Evolutionary conservation across 2,113 vertebrate genomes (phyloP).

Genomic region (Echinops telfairi): DNA sequence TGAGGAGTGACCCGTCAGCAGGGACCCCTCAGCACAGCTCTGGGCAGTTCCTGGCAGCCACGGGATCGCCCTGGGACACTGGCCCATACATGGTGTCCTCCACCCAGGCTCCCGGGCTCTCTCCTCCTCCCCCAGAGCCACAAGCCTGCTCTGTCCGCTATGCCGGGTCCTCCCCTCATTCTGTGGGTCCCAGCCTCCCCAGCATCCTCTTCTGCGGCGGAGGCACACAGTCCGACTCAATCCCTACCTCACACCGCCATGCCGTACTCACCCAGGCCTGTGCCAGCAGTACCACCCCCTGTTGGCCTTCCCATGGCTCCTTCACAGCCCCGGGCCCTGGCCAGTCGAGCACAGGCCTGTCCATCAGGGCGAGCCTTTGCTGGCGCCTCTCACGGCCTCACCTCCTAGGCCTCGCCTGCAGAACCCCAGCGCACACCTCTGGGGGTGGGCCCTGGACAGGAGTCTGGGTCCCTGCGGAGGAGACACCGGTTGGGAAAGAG

Average conservation of each 20-base stretch:
- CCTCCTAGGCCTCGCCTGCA: not conserved
- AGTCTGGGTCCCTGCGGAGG: not conserved
- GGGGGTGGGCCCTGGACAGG: too few species aligned
- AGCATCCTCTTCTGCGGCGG: not conserved
- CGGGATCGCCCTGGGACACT: not conserved
- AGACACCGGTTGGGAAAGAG: not conserved
- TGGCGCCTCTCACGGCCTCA: not conserved
- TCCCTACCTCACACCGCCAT: not conserved
- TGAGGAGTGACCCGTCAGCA: not conserved
- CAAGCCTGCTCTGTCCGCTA: too few species aligned
- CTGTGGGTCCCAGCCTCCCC: not conserved
- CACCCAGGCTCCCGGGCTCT: not conserved
- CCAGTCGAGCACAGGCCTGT: not conserved
- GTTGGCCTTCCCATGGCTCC: not conserved
- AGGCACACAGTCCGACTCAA: not conserved
- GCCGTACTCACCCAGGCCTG: not conserved
- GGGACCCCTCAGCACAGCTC: not conserved
- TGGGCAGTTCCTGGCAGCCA: not conserved
- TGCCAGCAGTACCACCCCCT: not conserved
- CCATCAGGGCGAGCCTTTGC: not conserved
- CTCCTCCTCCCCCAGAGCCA: too few species aligned
- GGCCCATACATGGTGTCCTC: not conserved
- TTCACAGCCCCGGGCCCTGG: not conserved
- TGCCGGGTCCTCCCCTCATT: not conserved
- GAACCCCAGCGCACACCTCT: not conserved